Evolutionary conservation across 2,888 invertebrate species (phyloP), one percentile per base, ranked within the genome.

Genomic region (Meliscaeva auricollis): DNA sequence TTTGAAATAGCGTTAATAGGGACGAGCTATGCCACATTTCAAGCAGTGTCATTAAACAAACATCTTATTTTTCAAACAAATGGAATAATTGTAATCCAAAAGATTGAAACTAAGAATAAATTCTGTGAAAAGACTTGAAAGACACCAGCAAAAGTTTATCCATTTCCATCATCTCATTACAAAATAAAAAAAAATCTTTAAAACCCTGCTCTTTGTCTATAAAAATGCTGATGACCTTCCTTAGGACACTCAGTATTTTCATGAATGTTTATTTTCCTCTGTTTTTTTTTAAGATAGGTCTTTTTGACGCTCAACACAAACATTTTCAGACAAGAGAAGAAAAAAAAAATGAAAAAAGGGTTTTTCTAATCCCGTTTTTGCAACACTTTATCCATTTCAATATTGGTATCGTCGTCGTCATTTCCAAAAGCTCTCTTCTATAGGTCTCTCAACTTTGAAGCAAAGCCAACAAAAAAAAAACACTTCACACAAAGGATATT

Each of bases 401-500:
- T 48, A 32, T 64, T 17, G 30, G 13, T 48, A 70, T 13, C 9
- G 5, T 13, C 35, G 9, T 50, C 52, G 64, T 32, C 54, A 70
- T 78, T 54, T 38, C 11, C 15, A 70, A 70, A 76, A 38, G 62
- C 30, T 15, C 50, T 58, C 6, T 26, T 26, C 26, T 26, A 38
- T 8, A 13, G 32, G 62, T 20, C 48, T 60, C 22, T 30, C 52
- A 70, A 66, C 64, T 48, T 46, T 56, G n/a, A 50, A 69, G 8
- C 7, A 15, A 62, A 38, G 4, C 3, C 7, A 9, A 30, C 15
- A 30, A 35, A 7, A 46, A 70, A 35, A 32, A 46, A 32, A 64
- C 54, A 30, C 60, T 9, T 13, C 75, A 54, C 66, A 74, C 66
- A 79, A 74, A 74, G 60, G 66, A 75, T 75, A 62, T 66, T 66